These are phyloP conservation scores for Chromoteleia sp. DNA, from an alignment of 2,888 invertebrate genomes.

Conservation along the genomic window DNA sequence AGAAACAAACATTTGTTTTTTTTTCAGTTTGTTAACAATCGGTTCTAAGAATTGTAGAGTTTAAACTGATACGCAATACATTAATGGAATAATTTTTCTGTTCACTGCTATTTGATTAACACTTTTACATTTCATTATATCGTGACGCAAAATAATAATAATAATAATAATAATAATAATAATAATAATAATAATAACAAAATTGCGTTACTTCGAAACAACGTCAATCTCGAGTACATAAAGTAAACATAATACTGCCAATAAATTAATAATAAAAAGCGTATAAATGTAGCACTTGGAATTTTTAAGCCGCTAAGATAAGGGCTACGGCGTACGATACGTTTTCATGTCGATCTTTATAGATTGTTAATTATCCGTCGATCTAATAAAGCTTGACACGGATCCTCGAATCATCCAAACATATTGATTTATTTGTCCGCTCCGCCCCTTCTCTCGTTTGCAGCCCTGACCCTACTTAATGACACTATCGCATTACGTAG, in stretches of 20 bases:
- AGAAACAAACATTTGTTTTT: too few relatives aligned
- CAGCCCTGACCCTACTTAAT: constrained; percentile 72
- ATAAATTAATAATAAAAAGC: constrained; percentile 3
- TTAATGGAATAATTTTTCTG: constrained; percentile 39
- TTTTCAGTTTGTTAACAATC: too few relatives aligned
- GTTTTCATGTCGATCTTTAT: constrained; percentile 50
- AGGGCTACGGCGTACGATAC: constrained; percentile 5
- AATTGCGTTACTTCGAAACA: too few relatives aligned
- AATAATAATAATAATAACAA: too few relatives aligned
- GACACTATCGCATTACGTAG: constrained; percentile 68
- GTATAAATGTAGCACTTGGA: constrained; percentile 3
- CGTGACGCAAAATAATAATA: background rate
- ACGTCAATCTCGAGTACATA: background rate
- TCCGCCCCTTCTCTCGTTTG: constrained; percentile 62
- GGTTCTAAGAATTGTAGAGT: background rate
- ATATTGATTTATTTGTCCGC: constrained; percentile 70
- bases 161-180: too few relatives aligned
- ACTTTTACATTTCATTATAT: constrained; percentile 9
- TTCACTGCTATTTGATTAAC: constrained; percentile 25
- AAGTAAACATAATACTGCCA: background rate
- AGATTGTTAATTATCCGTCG: constrained; percentile 67
- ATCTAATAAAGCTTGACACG: constrained; percentile 68
- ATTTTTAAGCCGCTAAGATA: background rate
- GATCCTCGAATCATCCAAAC: constrained; percentile 71
- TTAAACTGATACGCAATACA: constrained; percentile 6